Evolutionary conservation across 2,888 invertebrate genomes (phyloP).

Genomic region (Empis stercorea): DNA sequence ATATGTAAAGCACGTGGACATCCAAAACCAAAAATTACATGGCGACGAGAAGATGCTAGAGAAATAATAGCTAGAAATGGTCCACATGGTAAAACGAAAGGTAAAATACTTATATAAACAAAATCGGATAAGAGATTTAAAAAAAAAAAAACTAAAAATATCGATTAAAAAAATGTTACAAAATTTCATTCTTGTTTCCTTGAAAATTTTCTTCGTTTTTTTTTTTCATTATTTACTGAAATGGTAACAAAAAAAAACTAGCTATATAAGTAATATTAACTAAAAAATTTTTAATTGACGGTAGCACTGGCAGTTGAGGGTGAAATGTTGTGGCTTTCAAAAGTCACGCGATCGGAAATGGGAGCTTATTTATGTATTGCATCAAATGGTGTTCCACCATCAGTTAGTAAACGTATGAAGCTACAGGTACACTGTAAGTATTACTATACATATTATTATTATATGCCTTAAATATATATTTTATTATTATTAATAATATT

Average conservation of each 20-base stretch:
- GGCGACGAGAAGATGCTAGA: constrained; percentile 76
- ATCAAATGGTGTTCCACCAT: constrained; percentile 75
- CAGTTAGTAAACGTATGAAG: constrained; percentile 83
- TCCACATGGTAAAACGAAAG: constrained; percentile 59
- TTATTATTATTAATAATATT: background rate
- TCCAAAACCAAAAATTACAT: constrained; percentile 71
- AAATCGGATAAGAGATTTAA: no score
- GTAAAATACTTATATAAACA: constrained; percentile 34
- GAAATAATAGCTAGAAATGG: constrained; percentile 67
- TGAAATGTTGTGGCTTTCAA: constrained; percentile 66
- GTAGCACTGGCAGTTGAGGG: constrained; percentile 60
- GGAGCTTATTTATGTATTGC: constrained; percentile 81
- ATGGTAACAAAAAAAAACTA: background rate
- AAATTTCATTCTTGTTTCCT: background rate
- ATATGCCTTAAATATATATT: background rate
- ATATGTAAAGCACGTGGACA: constrained; percentile 76
- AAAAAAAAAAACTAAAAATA: background rate
- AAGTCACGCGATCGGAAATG: constrained; percentile 82
- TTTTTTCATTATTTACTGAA: background rate
- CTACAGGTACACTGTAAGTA: constrained; percentile 84
- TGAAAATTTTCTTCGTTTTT: no score
- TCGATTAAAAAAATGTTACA: background rate
- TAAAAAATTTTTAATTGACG: constrained; percentile 16
- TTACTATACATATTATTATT: background rate
- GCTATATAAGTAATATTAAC: no score